These are phyloP conservation scores for Plebejus anna DNA, from an alignment of 2,888 invertebrate genomes.

Conservation along the genomic window DNA sequence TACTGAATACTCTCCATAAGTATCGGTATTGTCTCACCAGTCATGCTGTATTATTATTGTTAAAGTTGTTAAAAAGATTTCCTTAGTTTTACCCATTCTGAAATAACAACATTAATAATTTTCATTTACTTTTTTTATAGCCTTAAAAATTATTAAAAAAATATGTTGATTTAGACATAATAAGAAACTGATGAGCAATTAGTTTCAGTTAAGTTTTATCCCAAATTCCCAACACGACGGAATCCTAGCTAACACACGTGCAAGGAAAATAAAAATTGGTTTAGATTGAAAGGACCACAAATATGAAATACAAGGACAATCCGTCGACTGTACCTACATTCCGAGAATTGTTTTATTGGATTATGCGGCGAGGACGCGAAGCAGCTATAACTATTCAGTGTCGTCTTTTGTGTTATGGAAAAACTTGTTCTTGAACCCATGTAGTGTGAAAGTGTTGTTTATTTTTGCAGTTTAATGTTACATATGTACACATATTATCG, in stretches of 20 bases:
- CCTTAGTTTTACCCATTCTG: neutral
- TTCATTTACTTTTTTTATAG: neutral
- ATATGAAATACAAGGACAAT: slow-evolving; percentile 39
- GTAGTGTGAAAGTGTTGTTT: slow-evolving; percentile 79
- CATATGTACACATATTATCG: slow-evolving; percentile 80
- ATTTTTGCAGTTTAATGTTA: slow-evolving; percentile 80
- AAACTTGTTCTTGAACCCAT: slow-evolving; percentile 80
- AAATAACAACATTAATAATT: neutral
- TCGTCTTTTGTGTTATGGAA: slow-evolving; percentile 81
- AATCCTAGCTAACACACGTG: neutral
- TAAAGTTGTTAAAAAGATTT: neutral
- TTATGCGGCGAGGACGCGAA: slow-evolving; percentile 77
- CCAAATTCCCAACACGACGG: neutral
- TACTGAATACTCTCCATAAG: no score
- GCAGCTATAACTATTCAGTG: slow-evolving; percentile 80
- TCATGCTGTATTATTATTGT: neutral
- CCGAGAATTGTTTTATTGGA: slow-evolving; percentile 78
- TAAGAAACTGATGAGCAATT: neutral
- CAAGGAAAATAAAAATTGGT: neutral
- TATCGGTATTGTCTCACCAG: no score
- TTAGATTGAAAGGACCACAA: slow-evolving; percentile 18
- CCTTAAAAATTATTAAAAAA: neutral
- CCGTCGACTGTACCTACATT: slow-evolving; percentile 74
- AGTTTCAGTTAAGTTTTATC: neutral
- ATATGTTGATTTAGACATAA: neutral